These are phyloP conservation scores for Phocides pigmalion DNA, from an alignment of 1,140 invertebrate species.

Conservation along the genomic window DNA sequence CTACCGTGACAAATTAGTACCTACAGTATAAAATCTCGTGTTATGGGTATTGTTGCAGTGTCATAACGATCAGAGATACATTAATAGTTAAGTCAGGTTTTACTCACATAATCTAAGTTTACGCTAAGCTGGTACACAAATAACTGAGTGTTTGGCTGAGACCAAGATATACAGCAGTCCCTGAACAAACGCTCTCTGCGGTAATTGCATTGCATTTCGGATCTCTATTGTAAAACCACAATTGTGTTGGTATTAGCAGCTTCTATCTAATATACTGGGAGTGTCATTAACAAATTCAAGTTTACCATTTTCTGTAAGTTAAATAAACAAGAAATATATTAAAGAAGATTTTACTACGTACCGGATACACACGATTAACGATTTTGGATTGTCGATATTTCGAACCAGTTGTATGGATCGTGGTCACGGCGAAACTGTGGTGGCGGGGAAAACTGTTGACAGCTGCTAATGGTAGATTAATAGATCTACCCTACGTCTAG, in stretches of 20 bases:
- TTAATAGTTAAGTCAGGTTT: neutral
- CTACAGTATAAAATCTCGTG: too few relatives aligned
- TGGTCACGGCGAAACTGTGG: too few relatives aligned
- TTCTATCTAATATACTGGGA: neutral
- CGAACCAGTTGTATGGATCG: too few relatives aligned
- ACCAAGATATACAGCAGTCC: constrained; percentile 44
- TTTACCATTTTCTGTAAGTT: neutral
- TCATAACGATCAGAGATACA: neutral
- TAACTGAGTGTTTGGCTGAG: constrained; percentile 37
- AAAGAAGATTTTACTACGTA: too few relatives aligned
- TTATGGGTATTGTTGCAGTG: neutral
- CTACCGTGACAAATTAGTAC: too few relatives aligned
- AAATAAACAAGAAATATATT: too few relatives aligned
- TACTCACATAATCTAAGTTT: constrained; percentile 8
- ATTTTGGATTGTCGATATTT: too few relatives aligned
- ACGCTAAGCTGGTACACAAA: constrained; percentile 38
- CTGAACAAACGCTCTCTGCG: constrained; percentile 41
- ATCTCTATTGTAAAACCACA: constrained; percentile 24
- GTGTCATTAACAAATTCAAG: neutral
- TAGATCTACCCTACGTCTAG: too few relatives aligned
- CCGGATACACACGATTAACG: too few relatives aligned
- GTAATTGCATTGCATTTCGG: constrained; percentile 43
- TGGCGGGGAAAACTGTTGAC: too few relatives aligned
- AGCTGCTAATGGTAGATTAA: too few relatives aligned
- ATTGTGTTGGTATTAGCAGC: constrained; percentile 10